Conservation (phyloP, 2,113 vertebrate species). For the Sander vitreus region DNA sequence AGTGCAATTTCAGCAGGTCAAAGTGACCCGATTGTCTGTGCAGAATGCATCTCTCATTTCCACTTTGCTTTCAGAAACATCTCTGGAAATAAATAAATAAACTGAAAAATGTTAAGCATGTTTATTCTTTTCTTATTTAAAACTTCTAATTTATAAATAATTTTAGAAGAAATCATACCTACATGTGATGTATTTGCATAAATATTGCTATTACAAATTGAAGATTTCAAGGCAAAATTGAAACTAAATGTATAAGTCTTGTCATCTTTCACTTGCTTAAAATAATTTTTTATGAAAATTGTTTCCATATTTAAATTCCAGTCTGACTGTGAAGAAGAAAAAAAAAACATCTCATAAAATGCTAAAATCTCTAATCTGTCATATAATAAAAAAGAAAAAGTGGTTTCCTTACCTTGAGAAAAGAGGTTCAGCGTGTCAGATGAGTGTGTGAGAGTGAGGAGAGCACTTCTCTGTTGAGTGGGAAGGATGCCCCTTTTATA, state of each 20-base stretch:
- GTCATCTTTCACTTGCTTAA: not conserved
- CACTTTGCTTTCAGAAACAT: constrained; percentile 10
- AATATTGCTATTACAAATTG: not conserved
- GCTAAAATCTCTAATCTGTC: not conserved
- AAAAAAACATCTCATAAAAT: not conserved
- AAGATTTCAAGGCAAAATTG: not conserved
- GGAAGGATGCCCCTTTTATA: constrained; percentile 82
- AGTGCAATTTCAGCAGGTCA: constrained; percentile 4
- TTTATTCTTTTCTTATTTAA: not conserved
- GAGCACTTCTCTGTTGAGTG: constrained; percentile 73
- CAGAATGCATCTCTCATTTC: constrained; percentile 6
- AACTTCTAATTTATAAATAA: not conserved
- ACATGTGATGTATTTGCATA: not conserved
- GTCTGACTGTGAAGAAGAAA: not conserved
- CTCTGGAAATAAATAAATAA: not conserved
- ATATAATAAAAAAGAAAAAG: not conserved
- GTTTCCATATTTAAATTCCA: not conserved
- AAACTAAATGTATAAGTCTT: not conserved
- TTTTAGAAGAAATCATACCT: not conserved
- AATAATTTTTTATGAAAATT: not conserved
- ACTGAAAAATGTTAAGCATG: not conserved
- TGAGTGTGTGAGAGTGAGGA: constrained; percentile 67
- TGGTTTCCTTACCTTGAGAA: constrained; percentile 75
- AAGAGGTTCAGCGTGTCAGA: constrained; percentile 55
- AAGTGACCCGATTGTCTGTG: not conserved